Evolutionary conservation across 2,888 invertebrate species (phyloP), one percentile per base, ranked within the genome.

Genomic region (Cerastis rubricosa): DNA sequence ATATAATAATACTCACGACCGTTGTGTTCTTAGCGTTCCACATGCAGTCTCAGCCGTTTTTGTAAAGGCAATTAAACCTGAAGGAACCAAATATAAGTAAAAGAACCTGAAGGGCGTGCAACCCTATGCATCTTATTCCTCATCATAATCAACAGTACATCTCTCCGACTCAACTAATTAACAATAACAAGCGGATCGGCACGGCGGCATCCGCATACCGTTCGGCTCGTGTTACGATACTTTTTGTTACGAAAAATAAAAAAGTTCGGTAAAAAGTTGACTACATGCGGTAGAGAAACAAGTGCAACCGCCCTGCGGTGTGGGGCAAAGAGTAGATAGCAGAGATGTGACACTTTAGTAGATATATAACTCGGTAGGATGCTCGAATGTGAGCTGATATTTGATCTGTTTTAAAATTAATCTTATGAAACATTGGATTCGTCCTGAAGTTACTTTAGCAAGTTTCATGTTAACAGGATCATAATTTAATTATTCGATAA

Each of bases 191-290:
- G 88, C 89, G 83, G 86, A 84, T 78, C 79, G 85, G 71, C 88
- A 85, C 85, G 80, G 80, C 85, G 89, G 94, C 95, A 95, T 96
- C 96, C 96, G 95, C 96, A 95, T 96, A 88, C 94, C 94, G 87
- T 86, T 89, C 93, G 93, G 94, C 95, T 96, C 95, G 94, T 94
- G 94, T 96, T 96, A 91, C 95, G 88, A 75, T 71, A 90, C 91
- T 95, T 95, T 95, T 93, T 90, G 89, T 85, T 76, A 79, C 40
- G 5, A 61, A 35, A 64, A 54, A 78, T 74, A 89, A 92, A 94
- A 94, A 94, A 94, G 91, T 84, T 85, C 49, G 40, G 83, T 92
- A 94, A 95, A 95, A 95, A 95, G 91, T 93, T 92, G 83, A 90
- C 91, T 93, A 90, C 92, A 91, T 89, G 90, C 90, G 86, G 88